phyloP scores from a whole-genome alignment of 2,113 vertebrate species.

The Gallinago jamesoni region DNA sequence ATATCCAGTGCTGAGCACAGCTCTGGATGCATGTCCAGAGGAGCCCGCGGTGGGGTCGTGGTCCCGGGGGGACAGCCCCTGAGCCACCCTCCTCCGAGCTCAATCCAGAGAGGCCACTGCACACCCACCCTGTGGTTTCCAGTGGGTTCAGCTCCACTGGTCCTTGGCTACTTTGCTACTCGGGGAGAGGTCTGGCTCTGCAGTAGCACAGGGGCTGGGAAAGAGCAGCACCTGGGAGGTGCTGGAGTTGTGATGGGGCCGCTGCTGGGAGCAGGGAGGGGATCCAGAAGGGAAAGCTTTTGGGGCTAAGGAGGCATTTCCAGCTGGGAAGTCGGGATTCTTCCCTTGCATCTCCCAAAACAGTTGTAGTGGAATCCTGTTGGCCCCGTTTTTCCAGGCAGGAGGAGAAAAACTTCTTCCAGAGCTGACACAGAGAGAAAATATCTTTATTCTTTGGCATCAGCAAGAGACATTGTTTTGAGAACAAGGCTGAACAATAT shows the following conservation, averaged over 20 bases:
- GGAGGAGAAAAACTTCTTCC: not conserved
- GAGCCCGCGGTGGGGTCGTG: not conserved
- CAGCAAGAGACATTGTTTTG: not conserved
- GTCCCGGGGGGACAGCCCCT: not conserved
- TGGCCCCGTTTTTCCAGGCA: fast-evolving
- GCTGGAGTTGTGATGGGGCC: not conserved
- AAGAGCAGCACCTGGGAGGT: not conserved
- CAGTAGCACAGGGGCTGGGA: fast-evolving
- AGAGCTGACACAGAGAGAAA: not conserved
- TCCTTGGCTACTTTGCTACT: not conserved
- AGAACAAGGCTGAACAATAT: not conserved
- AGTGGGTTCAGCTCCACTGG: not conserved
- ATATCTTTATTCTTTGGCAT: constrained; percentile 25
- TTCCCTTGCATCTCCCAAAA: not conserved
- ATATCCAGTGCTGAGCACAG: not conserved
- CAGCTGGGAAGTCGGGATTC: not conserved
- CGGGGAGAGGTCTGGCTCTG: too few species aligned
- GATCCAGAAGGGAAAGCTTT: not conserved
- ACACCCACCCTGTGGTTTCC: not conserved
- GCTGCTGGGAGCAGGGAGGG: not conserved
- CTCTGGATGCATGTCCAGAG: not conserved
- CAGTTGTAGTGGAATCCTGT: not conserved
- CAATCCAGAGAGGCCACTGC: not conserved
- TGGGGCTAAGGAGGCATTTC: not conserved
- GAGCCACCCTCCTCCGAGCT: not conserved